Percentiles rank a stretch among this genome's conserved stretches.
Evolutionary conservation across 1,140 invertebrate species (phyloP).

Genomic region (Ceratina calcarata): DNA sequence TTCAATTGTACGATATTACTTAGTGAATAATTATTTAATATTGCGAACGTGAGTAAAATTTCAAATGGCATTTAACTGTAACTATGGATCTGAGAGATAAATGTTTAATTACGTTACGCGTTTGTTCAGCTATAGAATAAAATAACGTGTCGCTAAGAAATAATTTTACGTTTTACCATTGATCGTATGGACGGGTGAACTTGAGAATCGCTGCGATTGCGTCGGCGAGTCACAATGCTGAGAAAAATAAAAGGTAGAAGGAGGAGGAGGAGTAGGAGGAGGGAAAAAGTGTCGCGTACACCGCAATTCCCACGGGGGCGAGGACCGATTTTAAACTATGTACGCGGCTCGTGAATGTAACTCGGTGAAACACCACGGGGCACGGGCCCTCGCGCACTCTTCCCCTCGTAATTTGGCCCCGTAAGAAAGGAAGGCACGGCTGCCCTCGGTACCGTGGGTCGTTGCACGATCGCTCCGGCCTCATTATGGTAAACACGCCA

Average conservation of each 20-base stretch:
- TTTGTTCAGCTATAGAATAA: too few relatives aligned
- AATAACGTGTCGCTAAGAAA: too few relatives aligned
- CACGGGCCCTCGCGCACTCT: constrained; percentile 28
- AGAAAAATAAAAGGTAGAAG: constrained; percentile 38
- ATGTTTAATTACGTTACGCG: too few relatives aligned
- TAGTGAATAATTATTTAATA: too few relatives aligned
- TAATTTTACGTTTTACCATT: too few relatives aligned
- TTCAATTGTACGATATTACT: not conserved
- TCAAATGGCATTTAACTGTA: not conserved
- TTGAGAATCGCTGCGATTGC: constrained; percentile 53
- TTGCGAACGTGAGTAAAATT: not conserved
- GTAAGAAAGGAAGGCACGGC: constrained; percentile 35
- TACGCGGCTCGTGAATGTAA: constrained; percentile 41
- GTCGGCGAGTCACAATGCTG: constrained; percentile 48
- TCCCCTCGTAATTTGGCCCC: constrained; percentile 39
- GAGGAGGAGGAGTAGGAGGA: constrained; percentile 38
- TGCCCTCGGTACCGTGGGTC: constrained; percentile 31
- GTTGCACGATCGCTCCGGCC: constrained; percentile 37
- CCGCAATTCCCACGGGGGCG: constrained; percentile 51
- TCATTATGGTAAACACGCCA: constrained; percentile 41
- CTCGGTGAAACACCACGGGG: constrained; percentile 29
- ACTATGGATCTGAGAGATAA: too few relatives aligned
- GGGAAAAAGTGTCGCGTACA: constrained; percentile 57
- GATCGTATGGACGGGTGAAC: not conserved
- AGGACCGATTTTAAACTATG: constrained; percentile 39